Evolutionary conservation across 2,113 vertebrate species (phyloP), one percentile per base, ranked within the genome.

Genomic region (Rhynchomys soricoides): DNA sequence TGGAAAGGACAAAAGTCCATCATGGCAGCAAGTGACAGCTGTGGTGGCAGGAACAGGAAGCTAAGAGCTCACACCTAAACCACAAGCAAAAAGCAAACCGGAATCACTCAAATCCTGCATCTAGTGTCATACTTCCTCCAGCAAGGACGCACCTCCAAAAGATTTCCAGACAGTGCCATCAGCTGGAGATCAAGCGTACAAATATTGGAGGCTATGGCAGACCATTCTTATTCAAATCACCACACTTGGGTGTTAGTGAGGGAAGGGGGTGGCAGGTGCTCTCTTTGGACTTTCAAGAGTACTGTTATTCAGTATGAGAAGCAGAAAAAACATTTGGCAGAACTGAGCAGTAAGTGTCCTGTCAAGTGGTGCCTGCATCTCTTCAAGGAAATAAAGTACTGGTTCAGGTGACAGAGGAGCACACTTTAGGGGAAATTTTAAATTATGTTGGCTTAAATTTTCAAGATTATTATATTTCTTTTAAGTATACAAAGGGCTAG

Each of bases 271-370:
- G 15, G n/a, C 10, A 62, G 64, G 86, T 74, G 74, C 86, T 91
- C 17, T 68, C 55, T 85, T 10, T 34, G 40, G 90, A n/a, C 43
- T 95, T 95, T 91, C 13, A 59, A 93, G 77, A 70, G 31, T 55
- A 9, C 62, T 77, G 26, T 75, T 43, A 40, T 75, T 91, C 13
- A 91, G 34, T 64, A 50, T 66, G n/a, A 43, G 62, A 82, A 82
- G 16, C 40, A 82, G 21, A 68, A 48, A 68, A 29, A 57, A n/a
- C 89, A 64, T 19, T 70, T 34, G 55, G 31, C 24, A 78, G 52
- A 94, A 59, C n/a, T 73, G 74, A 95, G 48, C n/a, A 43, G 55
- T 15, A 16, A 57, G n/a, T 59, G 79, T 31, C 59, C 37, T 57
- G 13, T 83, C 24, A 10, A 26, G 24, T 29, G n/a, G 24, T 26